These are phyloP conservation scores for Mobula hypostoma DNA, from an alignment of 2,113 vertebrate genomes.

Conservation along the genomic window DNA sequence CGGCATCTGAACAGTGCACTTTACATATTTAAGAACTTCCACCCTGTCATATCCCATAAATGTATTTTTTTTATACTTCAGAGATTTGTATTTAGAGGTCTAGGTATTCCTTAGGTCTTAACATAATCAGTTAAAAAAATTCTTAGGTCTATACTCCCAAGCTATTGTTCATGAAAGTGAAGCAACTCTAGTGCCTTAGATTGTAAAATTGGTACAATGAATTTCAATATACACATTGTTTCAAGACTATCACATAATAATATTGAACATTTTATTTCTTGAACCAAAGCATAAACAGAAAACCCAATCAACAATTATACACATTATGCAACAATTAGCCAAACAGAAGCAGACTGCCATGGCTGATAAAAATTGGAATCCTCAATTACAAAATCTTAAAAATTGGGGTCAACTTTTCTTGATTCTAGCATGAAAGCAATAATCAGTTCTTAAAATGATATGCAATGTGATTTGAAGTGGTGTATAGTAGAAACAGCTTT, in stretches of 20 bases:
- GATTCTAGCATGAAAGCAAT: too few species aligned
- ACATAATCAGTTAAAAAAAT: too few species aligned
- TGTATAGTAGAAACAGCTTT: background rate
- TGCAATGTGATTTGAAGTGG: background rate
- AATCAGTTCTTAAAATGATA: background rate
- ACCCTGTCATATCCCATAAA: too few species aligned
- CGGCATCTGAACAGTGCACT: too few species aligned
- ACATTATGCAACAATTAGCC: background rate
- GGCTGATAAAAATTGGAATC: background rate
- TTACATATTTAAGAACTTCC: too few species aligned
- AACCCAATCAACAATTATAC: background rate
- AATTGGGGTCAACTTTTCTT: background rate
- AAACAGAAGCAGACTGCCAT: background rate
- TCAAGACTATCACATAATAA: background rate
- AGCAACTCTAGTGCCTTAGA: background rate
- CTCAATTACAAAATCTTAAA: background rate
- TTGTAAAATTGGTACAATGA: background rate
- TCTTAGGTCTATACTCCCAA: too few species aligned
- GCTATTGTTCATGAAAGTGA: background rate
- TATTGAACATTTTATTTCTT: background rate
- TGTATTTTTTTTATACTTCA: too few species aligned
- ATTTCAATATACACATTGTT: background rate
- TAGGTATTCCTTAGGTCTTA: too few species aligned
- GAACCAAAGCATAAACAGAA: background rate
- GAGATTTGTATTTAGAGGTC: too few species aligned